phyloP scores from a whole-genome alignment of 2,797 vertebrate species.

The Ciconia nigra region DNA sequence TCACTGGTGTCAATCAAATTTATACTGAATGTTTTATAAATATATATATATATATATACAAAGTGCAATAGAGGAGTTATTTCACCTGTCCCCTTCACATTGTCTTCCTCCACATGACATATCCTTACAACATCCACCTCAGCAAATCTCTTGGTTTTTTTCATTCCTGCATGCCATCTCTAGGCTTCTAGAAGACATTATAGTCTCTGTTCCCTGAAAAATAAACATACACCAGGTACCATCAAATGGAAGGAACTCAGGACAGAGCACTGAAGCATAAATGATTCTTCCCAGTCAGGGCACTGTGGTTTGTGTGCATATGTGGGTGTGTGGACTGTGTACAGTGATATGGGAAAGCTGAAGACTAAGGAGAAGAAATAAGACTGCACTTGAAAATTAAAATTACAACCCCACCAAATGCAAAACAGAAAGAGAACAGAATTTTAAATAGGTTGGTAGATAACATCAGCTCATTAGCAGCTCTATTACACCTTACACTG shows the following conservation, averaged over 20 bases:
- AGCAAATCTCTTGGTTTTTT: background rate
- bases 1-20: background rate
- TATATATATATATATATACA: background rate
- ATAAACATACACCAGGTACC: background rate
- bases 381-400: slow-evolving; percentile 35
- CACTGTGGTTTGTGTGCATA: background rate
- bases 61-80: background rate
- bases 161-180: background rate
- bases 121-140: background rate
- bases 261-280: background rate
- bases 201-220: background rate
- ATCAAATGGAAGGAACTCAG: background rate
- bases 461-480: slow-evolving; percentile 72
- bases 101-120: background rate
- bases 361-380: background rate
- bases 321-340: background rate
- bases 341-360: background rate
- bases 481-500: slow-evolving; percentile 60
- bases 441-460: slow-evolving; percentile 66
- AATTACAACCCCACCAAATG: slow-evolving; percentile 50
- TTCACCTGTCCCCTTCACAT: background rate
- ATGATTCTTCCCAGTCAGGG: background rate
- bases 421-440: slow-evolving; percentile 62
- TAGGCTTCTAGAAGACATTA: background rate
- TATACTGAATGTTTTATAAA: background rate